These are phyloP conservation scores for Melanostigma gelatinosum DNA, from an alignment of 2,113 vertebrate genomes.

Conservation along the genomic window DNA sequence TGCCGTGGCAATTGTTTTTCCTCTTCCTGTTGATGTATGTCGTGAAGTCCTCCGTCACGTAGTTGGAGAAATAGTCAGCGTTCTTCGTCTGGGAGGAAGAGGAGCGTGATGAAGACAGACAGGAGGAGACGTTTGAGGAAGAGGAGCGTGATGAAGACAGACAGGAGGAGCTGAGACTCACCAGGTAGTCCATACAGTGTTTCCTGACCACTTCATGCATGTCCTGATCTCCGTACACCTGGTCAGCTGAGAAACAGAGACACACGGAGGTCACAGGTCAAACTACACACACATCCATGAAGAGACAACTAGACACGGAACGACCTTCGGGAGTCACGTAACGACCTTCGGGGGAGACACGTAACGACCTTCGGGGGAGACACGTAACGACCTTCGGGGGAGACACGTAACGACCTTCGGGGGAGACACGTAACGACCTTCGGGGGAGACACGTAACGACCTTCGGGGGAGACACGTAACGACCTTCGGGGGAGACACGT, in stretches of 20 bases:
- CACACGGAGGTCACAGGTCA: neutral
- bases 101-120: neutral
- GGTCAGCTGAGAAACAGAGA: conserved; percentile 83
- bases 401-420: no score
- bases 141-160: no score
- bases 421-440: no score
- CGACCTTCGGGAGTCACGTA: no score
- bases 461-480: no score
- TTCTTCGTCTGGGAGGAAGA: conserved; percentile 90
- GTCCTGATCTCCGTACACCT: conserved; percentile 94
- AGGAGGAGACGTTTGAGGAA: no score
- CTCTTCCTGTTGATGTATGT: conserved; percentile 97
- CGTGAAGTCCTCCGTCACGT: conserved; percentile 96
- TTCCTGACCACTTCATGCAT: conserved; percentile 95
- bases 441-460: no score
- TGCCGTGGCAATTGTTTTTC: conserved; percentile 96
- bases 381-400: no score
- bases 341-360: no score
- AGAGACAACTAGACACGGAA: neutral
- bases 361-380: no score
- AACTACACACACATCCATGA: neutral
- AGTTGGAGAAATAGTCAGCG: conserved; percentile 96
- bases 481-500: no score
- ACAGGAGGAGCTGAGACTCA: conserved; percentile 69
- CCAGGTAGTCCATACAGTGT: conserved; percentile 95